A percentile compares a stretch with the other conserved stretches of the same genome.
These are phyloP conservation scores for Strigamia maritima DNA, from an alignment of 2,888 invertebrate species.

Conservation along the genomic window DNA sequence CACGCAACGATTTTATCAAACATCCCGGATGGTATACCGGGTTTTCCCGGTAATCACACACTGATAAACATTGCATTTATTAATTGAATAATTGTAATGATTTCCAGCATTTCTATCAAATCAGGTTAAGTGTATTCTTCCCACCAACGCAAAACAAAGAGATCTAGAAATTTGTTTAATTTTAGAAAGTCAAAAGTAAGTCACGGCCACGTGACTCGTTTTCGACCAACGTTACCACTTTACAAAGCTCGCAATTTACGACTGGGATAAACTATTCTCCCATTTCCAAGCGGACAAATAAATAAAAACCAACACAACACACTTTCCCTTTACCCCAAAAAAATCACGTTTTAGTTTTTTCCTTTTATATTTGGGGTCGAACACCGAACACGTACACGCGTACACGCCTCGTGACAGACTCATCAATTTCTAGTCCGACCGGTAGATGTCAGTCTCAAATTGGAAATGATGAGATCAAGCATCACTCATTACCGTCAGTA, in stretches of 20 bases:
- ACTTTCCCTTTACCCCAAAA: background rate
- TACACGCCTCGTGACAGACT: background rate
- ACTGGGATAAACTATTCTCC: background rate
- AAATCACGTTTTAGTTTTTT: background rate
- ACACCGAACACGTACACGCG: background rate
- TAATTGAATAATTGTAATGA: too few species aligned
- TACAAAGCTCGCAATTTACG: background rate
- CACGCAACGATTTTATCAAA: too few species aligned
- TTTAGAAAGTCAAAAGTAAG: background rate
- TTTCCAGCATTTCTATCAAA: background rate
- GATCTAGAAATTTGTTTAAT: conserved; percentile 7
- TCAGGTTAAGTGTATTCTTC: conserved; percentile 1
- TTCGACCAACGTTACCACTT: background rate
- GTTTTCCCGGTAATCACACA: too few species aligned
- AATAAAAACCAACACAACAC: background rate
- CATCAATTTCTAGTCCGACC: conserved; percentile 2
- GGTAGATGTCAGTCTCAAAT: background rate
- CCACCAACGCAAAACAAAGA: background rate
- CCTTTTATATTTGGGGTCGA: background rate
- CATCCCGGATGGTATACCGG: too few species aligned
- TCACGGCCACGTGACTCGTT: background rate
- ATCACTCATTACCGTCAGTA: background rate
- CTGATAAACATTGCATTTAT: too few species aligned
- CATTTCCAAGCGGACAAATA: background rate
- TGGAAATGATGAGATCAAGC: background rate